These are phyloP conservation scores for Drosophila pseudoobscura DNA, from an alignment of 1,140 invertebrate species.

Conservation along the genomic window DNA sequence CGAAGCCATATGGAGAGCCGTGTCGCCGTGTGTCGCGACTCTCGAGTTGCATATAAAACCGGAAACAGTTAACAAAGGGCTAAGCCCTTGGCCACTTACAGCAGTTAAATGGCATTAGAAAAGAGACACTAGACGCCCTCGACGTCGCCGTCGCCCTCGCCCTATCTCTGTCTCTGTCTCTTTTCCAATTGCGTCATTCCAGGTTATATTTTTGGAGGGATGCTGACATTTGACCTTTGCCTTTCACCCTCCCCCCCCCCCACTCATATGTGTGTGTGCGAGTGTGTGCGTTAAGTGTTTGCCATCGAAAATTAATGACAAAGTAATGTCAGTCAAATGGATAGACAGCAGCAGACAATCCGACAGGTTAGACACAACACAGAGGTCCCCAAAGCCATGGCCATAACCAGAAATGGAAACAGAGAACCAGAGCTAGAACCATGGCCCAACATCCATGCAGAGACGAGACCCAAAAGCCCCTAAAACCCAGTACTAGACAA, in stretches of 20 bases:
- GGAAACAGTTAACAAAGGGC: slow-evolving; percentile 76
- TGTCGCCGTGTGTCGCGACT: slow-evolving; percentile 18
- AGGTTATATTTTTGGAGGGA: slow-evolving; percentile 55
- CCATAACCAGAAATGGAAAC: not conserved
- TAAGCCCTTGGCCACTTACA: slow-evolving; percentile 69
- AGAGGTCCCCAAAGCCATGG: slow-evolving; percentile 9
- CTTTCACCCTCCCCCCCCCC: not conserved
- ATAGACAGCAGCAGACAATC: slow-evolving; percentile 61
- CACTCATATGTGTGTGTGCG: slow-evolving; percentile 8
- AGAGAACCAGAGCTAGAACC: slow-evolving; percentile 21
- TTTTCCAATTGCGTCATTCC: slow-evolving; percentile 28
- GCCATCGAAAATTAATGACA: slow-evolving; percentile 78
- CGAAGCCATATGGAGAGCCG: slow-evolving; percentile 49
- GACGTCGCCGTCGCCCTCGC: not conserved
- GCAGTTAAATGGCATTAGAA: slow-evolving; percentile 71
- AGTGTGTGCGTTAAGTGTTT: slow-evolving; percentile 62
- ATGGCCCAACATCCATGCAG: slow-evolving; percentile 56
- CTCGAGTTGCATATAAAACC: slow-evolving; percentile 47
- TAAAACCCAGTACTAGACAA: slow-evolving; percentile 34
- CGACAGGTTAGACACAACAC: slow-evolving; percentile 34
- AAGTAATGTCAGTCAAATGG: slow-evolving; percentile 81
- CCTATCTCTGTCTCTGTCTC: not conserved
- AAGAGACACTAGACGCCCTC: not conserved
- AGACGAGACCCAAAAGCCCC: slow-evolving; percentile 35
- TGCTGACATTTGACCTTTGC: slow-evolving; percentile 68